A percentile compares a stretch with the other conserved stretches of the same genome.
These are phyloP conservation scores for Graptemys geographica DNA, from an alignment of 2,797 vertebrate genomes.

Conservation along the genomic window DNA sequence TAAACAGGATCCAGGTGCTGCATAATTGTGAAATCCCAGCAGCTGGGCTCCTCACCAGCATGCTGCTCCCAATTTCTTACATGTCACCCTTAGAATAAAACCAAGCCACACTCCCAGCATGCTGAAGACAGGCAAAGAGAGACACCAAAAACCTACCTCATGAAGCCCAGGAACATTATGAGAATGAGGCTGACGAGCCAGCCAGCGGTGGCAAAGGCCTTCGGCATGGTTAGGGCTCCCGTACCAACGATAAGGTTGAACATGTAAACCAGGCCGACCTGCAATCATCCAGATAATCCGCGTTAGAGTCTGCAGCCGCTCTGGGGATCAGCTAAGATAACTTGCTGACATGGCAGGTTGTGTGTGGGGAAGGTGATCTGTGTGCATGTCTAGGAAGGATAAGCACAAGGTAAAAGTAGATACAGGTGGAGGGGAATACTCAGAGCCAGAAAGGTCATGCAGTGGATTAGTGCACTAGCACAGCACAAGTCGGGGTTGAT, in stretches of 20 bases:
- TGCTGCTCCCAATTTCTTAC: fast-evolving
- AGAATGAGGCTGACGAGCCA: constrained; percentile 95
- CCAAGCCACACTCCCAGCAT: fast-evolving
- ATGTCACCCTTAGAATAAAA: neutral
- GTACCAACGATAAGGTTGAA: constrained; percentile 99
- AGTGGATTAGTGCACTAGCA: neutral
- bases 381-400: neutral
- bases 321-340: neutral
- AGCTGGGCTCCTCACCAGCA: neutral
- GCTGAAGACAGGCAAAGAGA: neutral
- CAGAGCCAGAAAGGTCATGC: neutral
- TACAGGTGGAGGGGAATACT: neutral
- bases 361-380: neutral
- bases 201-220: constrained; percentile 93
- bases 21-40: neutral
- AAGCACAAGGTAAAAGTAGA: neutral
- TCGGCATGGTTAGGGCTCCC: constrained; percentile 97
- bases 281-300: constrained; percentile 12
- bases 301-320: neutral
- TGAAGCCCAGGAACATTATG: constrained; percentile 91
- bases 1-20: neutral
- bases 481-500: neutral
- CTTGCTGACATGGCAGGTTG: fast-evolving
- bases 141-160: constrained; percentile 87
- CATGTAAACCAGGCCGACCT: constrained; percentile 99